phyloP scores from a whole-genome alignment of 2,888 invertebrate species.

The Steinernema hermaphroditum region DNA sequence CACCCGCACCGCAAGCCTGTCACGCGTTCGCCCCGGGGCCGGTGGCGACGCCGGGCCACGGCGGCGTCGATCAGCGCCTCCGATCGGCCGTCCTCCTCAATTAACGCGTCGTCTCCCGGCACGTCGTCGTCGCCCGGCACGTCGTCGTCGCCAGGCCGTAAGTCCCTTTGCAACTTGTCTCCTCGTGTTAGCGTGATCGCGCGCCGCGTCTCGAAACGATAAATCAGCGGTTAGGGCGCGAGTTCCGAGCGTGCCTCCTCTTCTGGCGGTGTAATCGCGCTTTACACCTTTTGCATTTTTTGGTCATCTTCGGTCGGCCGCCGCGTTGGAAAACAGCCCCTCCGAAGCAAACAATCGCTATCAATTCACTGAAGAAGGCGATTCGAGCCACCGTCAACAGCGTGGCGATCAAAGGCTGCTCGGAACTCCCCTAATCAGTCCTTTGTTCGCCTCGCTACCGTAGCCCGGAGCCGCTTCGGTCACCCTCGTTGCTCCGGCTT shows the following conservation, averaged over 20 bases:
- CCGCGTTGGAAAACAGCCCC: slow-evolving; percentile 4
- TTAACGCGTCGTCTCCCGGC: slow-evolving; percentile 12
- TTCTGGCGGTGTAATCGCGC: too few species aligned
- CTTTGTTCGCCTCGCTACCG: background rate
- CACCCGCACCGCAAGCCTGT: background rate
- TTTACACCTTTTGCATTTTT: background rate
- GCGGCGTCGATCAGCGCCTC: slow-evolving; percentile 21
- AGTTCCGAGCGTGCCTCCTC: too few species aligned
- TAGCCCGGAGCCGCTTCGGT: too few species aligned
- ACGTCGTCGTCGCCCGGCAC: background rate
- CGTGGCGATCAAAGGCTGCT: background rate
- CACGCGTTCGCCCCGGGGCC: slow-evolving; percentile 23
- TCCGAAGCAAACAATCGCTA: background rate
- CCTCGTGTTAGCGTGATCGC: background rate
- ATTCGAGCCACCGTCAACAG: background rate
- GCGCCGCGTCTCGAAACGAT: too few species aligned
- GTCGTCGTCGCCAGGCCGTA: background rate
- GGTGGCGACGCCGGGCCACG: slow-evolving; percentile 7
- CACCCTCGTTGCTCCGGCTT: too few species aligned
- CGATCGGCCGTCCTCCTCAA: slow-evolving; percentile 28
- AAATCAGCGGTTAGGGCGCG: too few species aligned
- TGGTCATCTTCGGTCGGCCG: background rate
- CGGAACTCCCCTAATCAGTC: background rate
- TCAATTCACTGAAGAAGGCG: background rate
- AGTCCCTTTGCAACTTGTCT: slow-evolving; percentile 6